Evolutionary conservation across 1,140 invertebrate species (phyloP), one percentile per base, ranked within the genome.

Genomic region (Drosophila arizonae): DNA sequence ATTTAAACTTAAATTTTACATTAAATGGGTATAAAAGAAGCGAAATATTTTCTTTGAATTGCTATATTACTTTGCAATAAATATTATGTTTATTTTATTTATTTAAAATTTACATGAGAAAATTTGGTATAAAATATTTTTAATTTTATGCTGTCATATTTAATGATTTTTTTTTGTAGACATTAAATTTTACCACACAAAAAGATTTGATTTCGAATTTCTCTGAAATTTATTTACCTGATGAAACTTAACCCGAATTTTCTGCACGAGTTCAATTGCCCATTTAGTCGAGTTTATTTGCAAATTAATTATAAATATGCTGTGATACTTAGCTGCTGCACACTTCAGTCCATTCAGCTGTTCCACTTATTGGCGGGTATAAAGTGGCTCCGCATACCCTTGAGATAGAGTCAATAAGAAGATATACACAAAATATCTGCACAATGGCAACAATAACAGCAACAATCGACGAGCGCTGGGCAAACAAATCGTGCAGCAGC

Each of bases 401-500:
- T 76, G 52, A 26, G 65, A 28, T 10, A 65, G 36, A 54, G 48
- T 33, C 55, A 39, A 55, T 55, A 48, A 58, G 1, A 36, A 36
- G 8, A 9, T 1, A 63, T 41, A 57, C 6, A 30, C 28, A 30
- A 30, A 30, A 63, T 45, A 69, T 88, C 82, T 87, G 79, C 82
- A 73, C 55, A 85, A 81, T 48, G 39, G 46, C 57, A 41, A n/a
- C 41, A 24, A 24, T 24, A 3, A 24, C 6, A 57, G 9, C 55
- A 60, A 60, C 15, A 56, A 46, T 36, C 45, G 52, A 33, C 58
- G 60, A 41, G 45, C 52, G 67, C 82, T 87, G 68, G 65, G 54
- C 58, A 79, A 76, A 77, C 50, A 73, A 76, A 73, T 76, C 69
- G 73, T 79, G 76, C 60, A 8, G 36, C 63, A 52, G 50, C 48